Conservation (phyloP, 2,888 invertebrate genomes). For the Drosophila borealis region DNA sequence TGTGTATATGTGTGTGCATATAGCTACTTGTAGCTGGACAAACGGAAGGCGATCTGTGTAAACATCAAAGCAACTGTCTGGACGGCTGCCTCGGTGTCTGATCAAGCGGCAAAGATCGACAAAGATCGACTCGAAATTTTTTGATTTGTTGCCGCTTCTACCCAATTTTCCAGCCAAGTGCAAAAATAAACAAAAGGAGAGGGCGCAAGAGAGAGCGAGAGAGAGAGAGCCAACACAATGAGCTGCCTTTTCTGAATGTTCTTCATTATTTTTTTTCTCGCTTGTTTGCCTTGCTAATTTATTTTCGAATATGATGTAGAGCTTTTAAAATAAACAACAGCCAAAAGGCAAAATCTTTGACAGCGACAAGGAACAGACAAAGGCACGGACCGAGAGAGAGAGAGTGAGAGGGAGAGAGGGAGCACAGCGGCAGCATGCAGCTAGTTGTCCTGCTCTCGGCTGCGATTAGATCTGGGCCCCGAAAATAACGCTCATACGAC, state of each 20-base stretch:
- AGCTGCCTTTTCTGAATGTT: slow-evolving; percentile 30
- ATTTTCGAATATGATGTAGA: slow-evolving; percentile 79
- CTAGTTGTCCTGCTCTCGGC: slow-evolving; percentile 15
- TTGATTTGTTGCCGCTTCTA: slow-evolving; percentile 54
- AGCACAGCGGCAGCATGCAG: background rate
- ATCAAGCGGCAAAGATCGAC: slow-evolving; percentile 43
- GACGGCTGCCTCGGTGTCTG: slow-evolving; percentile 60
- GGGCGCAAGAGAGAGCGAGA: slow-evolving; percentile 1
- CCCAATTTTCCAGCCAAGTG: slow-evolving; percentile 70
- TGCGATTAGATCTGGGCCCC: slow-evolving; percentile 16
- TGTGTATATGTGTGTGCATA: background rate
- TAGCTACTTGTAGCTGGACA: slow-evolving; percentile 29
- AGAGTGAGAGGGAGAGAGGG: background rate
- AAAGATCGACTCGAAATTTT: slow-evolving; percentile 34
- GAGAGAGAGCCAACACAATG: slow-evolving; percentile 18
- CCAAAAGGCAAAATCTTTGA: slow-evolving; percentile 36
- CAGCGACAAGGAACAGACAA: slow-evolving; percentile 48
- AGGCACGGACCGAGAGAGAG: slow-evolving; percentile 12
- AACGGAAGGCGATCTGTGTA: slow-evolving; percentile 43
- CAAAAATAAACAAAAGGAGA: slow-evolving; percentile 69
- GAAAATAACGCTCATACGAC: slow-evolving; percentile 46
- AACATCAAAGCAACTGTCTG: slow-evolving; percentile 69
- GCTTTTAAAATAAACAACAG: slow-evolving; percentile 75
- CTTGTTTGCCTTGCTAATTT: slow-evolving; percentile 71
- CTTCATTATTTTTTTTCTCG: slow-evolving; percentile 22